A percentile compares a stretch with the other conserved stretches of the same genome.
These are phyloP conservation scores for Thryonomys swinderianus DNA, from an alignment of 2,113 vertebrate genomes.

Conservation along the genomic window DNA sequence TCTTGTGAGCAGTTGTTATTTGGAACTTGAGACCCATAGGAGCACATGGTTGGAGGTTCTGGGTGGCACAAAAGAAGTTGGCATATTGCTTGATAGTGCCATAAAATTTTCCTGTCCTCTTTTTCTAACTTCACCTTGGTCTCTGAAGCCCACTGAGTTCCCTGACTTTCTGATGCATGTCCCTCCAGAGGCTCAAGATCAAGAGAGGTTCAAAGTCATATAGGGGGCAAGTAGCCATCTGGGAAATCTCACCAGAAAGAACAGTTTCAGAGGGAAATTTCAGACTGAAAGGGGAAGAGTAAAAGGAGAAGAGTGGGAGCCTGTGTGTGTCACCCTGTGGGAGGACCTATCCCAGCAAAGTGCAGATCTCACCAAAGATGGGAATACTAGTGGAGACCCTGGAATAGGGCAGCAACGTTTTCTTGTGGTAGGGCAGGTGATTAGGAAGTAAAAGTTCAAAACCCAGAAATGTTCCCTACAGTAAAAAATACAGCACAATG, in stretches of 20 bases:
- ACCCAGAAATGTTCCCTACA: not conserved
- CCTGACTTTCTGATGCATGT: not conserved
- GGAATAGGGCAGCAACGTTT: not conserved
- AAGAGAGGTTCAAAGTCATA: not conserved
- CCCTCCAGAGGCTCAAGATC: not conserved
- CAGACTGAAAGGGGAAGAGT: not conserved
- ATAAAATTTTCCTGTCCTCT: not conserved
- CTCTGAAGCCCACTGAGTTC: not conserved
- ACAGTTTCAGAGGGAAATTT: not conserved
- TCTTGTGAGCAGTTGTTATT: not conserved
- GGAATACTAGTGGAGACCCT: not conserved
- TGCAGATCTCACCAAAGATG: not conserved
- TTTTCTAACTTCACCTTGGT: not conserved
- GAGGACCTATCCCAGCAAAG: not conserved
- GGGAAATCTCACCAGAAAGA: not conserved
- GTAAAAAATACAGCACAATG: not conserved
- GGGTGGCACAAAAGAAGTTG: not conserved
- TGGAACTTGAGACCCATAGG: not conserved
- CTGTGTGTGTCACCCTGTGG: not conserved
- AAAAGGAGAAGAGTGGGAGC: not conserved
- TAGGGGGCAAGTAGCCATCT: not conserved
- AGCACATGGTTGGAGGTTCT: not conserved
- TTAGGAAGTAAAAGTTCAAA: not conserved
- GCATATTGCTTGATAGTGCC: not conserved
- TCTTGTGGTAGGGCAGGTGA: rapidly evolving